Percentiles rank a stretch among this genome's conserved stretches.
These are phyloP conservation scores for Platyrinchus mystaceus DNA, from an alignment of 2,797 vertebrate genomes.

Conservation along the genomic window DNA sequence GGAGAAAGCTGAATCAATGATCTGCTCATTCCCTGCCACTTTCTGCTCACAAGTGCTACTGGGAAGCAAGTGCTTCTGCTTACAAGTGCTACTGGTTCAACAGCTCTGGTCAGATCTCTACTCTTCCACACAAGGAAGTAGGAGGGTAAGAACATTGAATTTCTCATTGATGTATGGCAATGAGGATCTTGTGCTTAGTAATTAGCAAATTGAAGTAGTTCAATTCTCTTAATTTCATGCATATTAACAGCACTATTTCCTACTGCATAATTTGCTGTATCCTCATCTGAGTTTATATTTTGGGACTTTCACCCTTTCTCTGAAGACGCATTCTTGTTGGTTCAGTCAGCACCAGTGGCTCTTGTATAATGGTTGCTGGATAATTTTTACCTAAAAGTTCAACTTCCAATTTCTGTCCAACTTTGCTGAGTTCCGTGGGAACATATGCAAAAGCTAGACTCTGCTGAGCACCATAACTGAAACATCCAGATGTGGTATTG, in stretches of 20 bases:
- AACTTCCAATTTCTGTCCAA: conserved; percentile 90
- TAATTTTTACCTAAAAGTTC: conserved; percentile 90
- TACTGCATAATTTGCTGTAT: neutral
- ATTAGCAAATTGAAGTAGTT: neutral
- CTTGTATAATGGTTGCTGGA: conserved; percentile 82
- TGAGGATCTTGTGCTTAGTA: neutral
- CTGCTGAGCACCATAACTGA: conserved; percentile 87
- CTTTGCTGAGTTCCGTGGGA: conserved; percentile 81
- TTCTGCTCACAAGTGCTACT: neutral
- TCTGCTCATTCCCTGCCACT: neutral
- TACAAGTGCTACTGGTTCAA: neutral
- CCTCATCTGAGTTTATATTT: conserved; percentile 40
- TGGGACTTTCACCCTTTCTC: conserved; percentile 78
- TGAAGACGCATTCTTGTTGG: conserved; percentile 84
- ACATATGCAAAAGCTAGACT: conserved; percentile 94
- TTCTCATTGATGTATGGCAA: neutral
- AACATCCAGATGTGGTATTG: conserved; percentile 94
- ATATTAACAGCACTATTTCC: neutral
- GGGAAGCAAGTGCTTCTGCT: neutral
- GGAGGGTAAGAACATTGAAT: neutral
- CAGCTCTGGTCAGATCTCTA: neutral
- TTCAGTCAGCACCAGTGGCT: conserved; percentile 90
- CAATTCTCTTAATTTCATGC: neutral
- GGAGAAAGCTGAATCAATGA: neutral
- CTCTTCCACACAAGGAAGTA: neutral